Evolutionary conservation across 2,113 vertebrate genomes (phyloP).

Genomic region (Cervus canadensis): DNA sequence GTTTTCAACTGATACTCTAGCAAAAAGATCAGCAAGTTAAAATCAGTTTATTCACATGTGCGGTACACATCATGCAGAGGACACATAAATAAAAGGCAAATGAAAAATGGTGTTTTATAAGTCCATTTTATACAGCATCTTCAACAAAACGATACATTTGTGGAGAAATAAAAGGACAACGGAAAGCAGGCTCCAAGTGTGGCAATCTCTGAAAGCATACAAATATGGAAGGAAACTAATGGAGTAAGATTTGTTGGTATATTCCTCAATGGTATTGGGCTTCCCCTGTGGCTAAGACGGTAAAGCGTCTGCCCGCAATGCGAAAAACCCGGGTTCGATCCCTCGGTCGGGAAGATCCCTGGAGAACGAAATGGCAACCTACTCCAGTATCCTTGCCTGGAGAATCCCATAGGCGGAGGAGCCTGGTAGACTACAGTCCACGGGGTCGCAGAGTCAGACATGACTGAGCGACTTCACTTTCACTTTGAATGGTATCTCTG

Average conservation of each 20-base stretch:
- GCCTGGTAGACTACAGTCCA: too few relatives aligned
- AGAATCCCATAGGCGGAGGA: too few relatives aligned
- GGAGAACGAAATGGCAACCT: too few relatives aligned
- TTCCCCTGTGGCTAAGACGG: too few relatives aligned
- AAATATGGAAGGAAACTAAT: background rate
- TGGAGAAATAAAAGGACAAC: background rate
- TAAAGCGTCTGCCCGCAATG: too few relatives aligned
- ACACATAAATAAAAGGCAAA: background rate
- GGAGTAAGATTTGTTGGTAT: too few relatives aligned
- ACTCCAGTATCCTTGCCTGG: too few relatives aligned
- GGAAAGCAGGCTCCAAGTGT: background rate
- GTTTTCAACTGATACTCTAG: background rate
- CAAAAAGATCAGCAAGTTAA: background rate
- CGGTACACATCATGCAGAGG: background rate
- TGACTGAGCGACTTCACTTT: too few relatives aligned
- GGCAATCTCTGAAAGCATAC: background rate
- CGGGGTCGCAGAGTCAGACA: too few relatives aligned
- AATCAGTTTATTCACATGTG: background rate
- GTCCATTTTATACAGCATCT: background rate
- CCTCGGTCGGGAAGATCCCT: too few relatives aligned
- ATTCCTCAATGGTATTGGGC: too few relatives aligned
- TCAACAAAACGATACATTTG: background rate
- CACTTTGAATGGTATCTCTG: background rate
- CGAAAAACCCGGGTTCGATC: too few relatives aligned
- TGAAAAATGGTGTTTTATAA: background rate